These are phyloP conservation scores for Smutsia temminckii DNA, from an alignment of 2,797 vertebrate species.

Conservation along the genomic window DNA sequence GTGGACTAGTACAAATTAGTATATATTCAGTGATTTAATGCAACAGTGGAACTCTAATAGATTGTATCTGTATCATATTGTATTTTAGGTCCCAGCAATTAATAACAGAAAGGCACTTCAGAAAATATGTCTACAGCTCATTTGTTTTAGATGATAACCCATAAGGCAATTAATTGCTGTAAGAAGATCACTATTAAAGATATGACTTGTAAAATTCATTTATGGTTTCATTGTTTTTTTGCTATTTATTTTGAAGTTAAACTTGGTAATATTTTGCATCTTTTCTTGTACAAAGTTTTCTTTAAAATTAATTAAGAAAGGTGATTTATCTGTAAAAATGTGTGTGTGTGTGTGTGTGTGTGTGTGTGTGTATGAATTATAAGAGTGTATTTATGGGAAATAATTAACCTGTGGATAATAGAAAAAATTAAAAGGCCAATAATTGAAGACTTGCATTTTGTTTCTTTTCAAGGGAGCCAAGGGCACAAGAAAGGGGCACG, in stretches of 20 bases:
- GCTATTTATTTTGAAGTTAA: conserved; percentile 86
- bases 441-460: conserved; percentile 32
- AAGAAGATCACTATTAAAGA: conserved; percentile 84
- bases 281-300: conserved; percentile 48
- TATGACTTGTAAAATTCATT: conserved; percentile 83
- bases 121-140: conserved; percentile 91
- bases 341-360: background rate
- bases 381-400: background rate
- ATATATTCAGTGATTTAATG: conserved; percentile 90
- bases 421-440: background rate
- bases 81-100: conserved; percentile 92
- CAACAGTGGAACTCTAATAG: conserved; percentile 93
- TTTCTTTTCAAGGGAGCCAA: conserved; percentile 92
- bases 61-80: conserved; percentile 93
- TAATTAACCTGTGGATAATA: background rate
- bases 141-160: conserved; percentile 93
- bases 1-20: conserved; percentile 95
- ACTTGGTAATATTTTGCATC: conserved; percentile 47
- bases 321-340: background rate
- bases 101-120: conserved; percentile 88
- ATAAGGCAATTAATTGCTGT: conserved; percentile 91
- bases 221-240: conserved; percentile 81
- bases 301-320: conserved; percentile 67
- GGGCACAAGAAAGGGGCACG: conserved; percentile 96
- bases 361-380: background rate